These are phyloP conservation scores for Paragorgia papillata DNA, from an alignment of 92 coral and sea anemone species.

Conservation along the genomic window DNA sequence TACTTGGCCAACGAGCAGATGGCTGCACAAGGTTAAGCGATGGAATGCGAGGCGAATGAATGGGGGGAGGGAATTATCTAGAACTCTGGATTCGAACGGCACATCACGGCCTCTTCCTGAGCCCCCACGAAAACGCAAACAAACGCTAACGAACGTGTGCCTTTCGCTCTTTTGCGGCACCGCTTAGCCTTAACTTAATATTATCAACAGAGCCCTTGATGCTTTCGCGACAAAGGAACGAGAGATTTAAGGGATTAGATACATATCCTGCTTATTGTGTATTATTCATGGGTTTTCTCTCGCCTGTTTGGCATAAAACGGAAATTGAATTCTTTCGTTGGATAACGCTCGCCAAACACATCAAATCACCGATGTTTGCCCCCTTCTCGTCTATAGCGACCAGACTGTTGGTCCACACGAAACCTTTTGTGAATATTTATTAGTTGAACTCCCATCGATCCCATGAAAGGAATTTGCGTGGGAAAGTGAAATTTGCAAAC, in stretches of 20 bases:
- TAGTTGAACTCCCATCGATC: neutral
- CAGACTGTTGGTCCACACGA: no score
- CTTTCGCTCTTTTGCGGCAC: neutral
- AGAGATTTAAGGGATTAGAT: slow-evolving; percentile 22
- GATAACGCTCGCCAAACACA: neutral
- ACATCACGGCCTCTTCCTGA: slow-evolving; percentile 14
- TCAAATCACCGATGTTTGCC: neutral
- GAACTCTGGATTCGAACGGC: neutral
- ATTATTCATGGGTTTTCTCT: slow-evolving; percentile 1
- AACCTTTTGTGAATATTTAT: neutral
- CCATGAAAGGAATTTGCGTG: neutral
- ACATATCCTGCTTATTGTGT: slow-evolving; percentile 28
- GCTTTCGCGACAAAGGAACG: slow-evolving; percentile 12
- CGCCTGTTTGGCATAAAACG: slow-evolving; percentile 3
- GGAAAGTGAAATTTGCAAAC: neutral
- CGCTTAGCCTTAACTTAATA: slow-evolving; percentile 16
- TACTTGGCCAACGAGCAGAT: neutral
- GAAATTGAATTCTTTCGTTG: slow-evolving; percentile 13
- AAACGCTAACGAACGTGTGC: neutral
- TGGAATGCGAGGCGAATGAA: no score
- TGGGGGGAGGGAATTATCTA: neutral
- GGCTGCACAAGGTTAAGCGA: neutral
- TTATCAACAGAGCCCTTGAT: slow-evolving; percentile 23
- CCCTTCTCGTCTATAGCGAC: no score
- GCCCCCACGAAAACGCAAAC: slow-evolving; percentile 32